Conservation (phyloP, 2,797 vertebrate genomes). For the Rhadinocentrus ornatus region DNA sequence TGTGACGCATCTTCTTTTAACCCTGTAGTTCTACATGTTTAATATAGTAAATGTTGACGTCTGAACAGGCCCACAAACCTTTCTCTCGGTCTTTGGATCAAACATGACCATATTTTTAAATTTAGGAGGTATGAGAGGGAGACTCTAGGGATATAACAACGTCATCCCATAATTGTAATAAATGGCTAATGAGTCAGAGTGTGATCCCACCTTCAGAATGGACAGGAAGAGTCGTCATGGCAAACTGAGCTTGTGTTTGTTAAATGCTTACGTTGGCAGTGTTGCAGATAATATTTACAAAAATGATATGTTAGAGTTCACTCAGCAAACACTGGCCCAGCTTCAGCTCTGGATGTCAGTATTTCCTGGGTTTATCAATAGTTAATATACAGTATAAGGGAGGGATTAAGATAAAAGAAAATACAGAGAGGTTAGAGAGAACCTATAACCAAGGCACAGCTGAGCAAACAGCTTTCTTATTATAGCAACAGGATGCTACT, state of each 20-base stretch:
- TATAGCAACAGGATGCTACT: slow-evolving; percentile 11
- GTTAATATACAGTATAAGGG: slow-evolving; percentile 1
- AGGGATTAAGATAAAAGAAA: background rate
- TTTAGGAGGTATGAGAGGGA: background rate
- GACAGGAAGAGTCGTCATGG: slow-evolving; percentile 8
- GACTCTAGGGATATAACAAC: background rate
- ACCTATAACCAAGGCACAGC: slow-evolving; percentile 45
- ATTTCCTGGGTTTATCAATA: slow-evolving; percentile 52
- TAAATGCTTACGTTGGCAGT: background rate
- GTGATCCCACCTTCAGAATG: background rate
- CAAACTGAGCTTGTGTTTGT: background rate
- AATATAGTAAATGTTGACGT: background rate
- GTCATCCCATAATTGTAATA: background rate
- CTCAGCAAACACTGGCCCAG: slow-evolving; percentile 28
- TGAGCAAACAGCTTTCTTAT: slow-evolving; percentile 61
- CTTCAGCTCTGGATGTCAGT: slow-evolving; percentile 14
- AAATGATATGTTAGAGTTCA: slow-evolving; percentile 33
- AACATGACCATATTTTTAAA: background rate
- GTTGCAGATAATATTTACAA: slow-evolving; percentile 32
- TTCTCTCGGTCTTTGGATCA: background rate
- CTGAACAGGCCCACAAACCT: background rate
- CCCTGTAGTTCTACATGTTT: no score
- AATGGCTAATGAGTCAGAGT: background rate
- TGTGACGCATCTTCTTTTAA: background rate
- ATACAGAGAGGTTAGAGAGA: background rate